Conservation (phyloP, 2,797 vertebrate species). For the Chromis chromis region DNA sequence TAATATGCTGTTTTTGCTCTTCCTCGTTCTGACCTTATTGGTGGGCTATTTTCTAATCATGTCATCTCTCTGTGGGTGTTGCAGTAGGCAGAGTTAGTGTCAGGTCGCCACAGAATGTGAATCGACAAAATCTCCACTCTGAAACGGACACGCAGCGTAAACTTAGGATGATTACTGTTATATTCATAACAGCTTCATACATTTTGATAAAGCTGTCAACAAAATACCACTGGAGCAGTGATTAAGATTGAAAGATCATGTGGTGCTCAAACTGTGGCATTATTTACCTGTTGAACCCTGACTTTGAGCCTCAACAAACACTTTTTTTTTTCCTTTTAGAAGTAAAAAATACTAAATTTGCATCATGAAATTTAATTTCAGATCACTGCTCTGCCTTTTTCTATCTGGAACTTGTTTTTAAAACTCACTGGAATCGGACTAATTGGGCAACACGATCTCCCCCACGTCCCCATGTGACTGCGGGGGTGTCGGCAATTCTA, state of each 20-base stretch:
- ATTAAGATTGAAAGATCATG: background rate
- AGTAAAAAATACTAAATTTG: background rate
- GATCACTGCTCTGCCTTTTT: background rate
- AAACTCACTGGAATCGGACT: background rate
- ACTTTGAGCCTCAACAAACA: background rate
- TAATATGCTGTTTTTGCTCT: constrained; percentile 54
- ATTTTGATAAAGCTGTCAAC: background rate
- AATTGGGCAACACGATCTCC: background rate
- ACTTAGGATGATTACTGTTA: constrained; percentile 2
- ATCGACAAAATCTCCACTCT: background rate
- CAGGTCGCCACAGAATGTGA: constrained; percentile 14
- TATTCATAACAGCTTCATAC: constrained; percentile 4
- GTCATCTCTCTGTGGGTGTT: constrained; percentile 26
- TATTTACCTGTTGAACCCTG: background rate
- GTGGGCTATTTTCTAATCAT: constrained; percentile 46
- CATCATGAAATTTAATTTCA: background rate
- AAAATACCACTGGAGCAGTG: background rate
- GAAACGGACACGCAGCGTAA: background rate
- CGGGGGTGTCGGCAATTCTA: background rate
- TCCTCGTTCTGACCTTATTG: constrained; percentile 52
- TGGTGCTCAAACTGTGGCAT: background rate
- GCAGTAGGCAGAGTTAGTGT: constrained; percentile 7
- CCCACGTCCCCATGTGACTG: constrained; percentile 11
- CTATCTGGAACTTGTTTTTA: background rate
- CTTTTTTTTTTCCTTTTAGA: background rate